Evolutionary conservation across 2,888 invertebrate genomes (phyloP), one percentile per base, ranked within the genome.

Genomic region (Psylliodes chrysocephalus): DNA sequence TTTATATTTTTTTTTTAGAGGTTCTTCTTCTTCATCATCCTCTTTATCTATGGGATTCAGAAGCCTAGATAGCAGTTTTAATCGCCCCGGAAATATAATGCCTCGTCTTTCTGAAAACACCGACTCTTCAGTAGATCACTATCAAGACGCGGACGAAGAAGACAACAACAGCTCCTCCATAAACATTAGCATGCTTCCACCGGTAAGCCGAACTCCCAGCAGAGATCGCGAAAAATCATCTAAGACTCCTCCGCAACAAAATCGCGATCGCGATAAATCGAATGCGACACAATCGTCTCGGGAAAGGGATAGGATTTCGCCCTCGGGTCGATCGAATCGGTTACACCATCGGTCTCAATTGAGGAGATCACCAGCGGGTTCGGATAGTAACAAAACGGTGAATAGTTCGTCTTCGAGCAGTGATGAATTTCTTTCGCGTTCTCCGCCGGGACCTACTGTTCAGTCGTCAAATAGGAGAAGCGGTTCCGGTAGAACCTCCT

Each of bases 11-110:
- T 12, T 17, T 44, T 33, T 10, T 64, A 81, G 84, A 3, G 85
- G 85, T 63, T 85, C 85, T 0, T 22, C 22, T n/a, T 85, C 86
- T 0, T 86, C 86, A 1, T 86, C 86, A 0, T 86, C 86, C 0
- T 85, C 85, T 0, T 85, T 85, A 0, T 86, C 87, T 6, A 85
- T 88, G 78, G 87, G 89, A 4, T 89, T 89, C 75, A 81, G 89
- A 46, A 89, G 89, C 73, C 83, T 89, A 65, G 89, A 89, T 68
- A 86, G 87, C 68, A 84, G 85, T 77, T 77, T 82, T n/a, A 81
- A 79, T 56, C 72, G 82, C 33, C 76, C 79, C 1, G 63, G 64
- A 25, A 66, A 60, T 33, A 77, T 78, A 4, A 83, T 84, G 84
- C 83, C 83, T 0, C 78, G 84, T 33, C 72, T 85, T 3, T 83